Evolutionary conservation across 2,797 vertebrate species (phyloP), one percentile per base, ranked within the genome.

Genomic region (Centropyge bicolor): DNA sequence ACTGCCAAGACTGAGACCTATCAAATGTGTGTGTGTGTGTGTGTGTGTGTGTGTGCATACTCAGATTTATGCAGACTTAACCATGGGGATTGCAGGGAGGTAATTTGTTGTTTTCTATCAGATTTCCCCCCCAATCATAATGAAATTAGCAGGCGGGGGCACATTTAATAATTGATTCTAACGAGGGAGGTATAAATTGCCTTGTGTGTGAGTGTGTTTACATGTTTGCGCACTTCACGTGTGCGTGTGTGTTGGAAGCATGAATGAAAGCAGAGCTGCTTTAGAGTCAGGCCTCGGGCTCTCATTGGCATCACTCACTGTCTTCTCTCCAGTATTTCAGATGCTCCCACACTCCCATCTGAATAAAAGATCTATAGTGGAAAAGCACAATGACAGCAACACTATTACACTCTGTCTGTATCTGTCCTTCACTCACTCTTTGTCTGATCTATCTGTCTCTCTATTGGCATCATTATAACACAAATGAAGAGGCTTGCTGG

Each of bases 1-100:
- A 10, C 55, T 87, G 89, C 88, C 87, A 90, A 85, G 64, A 70
- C 57, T n/a, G 56, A 85, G 73, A 70, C 69, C 75, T 68, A 71
- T 86, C 71, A 68, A 36, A 36, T 78, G 55, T 22, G 5, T 68
- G 45, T 76, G 36, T 76, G 70, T 41, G 70, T 54, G 56, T 43
- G 71, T 46, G 68, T 24, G 43, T 49, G 22, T 73, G 41, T 71
- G 52, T 73, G 51, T 56, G 60, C 41, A 45, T 70, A 31, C 27
- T 31, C 27, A 31, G 27, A 85, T 81, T n/a, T 68, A 84, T 86
- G 75, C 79, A 89, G 36, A 78, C 40, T 48, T 11, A 65, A 78
- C 55, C 69, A 62, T 27, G 61, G 72, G 66, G 84, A 78, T 81
- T 67, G 60, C 36, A 0, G 38, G 41, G 41, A 66, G 67, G 54